A percentile compares a stretch with the other conserved stretches of the same genome.
These are phyloP conservation scores for Diachasmimorpha longicaudata DNA, from an alignment of 1,140 invertebrate genomes.

Conservation along the genomic window DNA sequence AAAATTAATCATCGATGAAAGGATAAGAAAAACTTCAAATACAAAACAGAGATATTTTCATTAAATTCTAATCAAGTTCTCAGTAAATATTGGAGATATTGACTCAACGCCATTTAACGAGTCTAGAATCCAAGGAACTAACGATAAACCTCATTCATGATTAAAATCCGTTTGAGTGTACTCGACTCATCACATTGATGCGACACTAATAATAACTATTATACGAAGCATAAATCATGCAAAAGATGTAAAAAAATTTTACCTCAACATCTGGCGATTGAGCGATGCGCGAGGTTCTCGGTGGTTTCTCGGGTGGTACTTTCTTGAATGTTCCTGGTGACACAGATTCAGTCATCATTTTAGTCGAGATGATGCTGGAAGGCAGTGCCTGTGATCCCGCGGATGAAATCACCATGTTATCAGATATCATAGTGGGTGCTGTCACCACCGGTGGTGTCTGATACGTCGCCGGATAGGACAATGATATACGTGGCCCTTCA, in stretches of 20 bases:
- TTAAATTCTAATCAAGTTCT: too few relatives aligned
- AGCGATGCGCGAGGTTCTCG: conserved; percentile 58
- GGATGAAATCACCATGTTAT: conserved; percentile 37
- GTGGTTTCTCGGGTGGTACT: conserved; percentile 59
- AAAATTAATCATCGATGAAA: too few relatives aligned
- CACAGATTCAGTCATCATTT: conserved; percentile 24
- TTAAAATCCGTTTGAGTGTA: too few relatives aligned
- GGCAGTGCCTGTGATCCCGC: conserved; percentile 17
- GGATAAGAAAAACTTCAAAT: too few relatives aligned
- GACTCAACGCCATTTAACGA: too few relatives aligned
- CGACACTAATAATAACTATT: background rate
- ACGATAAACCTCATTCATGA: too few relatives aligned
- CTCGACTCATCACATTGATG: too few relatives aligned
- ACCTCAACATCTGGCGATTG: conserved; percentile 60
- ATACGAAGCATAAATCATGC: background rate
- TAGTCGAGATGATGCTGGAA: conserved; percentile 6
- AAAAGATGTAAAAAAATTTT: conserved; percentile 30
- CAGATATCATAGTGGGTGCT: conserved; percentile 38
- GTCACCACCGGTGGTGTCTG: conserved; percentile 15
- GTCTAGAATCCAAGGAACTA: too few relatives aligned
- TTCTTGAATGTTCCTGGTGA: conserved; percentile 59
- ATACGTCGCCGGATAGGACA: conserved; percentile 52
- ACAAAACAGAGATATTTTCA: too few relatives aligned
- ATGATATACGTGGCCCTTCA: conserved; percentile 43
- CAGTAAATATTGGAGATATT: too few relatives aligned